Percentiles rank a stretch among this genome's conserved stretches.
Conservation (phyloP, 2,797 vertebrate genomes). For the Sitta carolinensis region DNA sequence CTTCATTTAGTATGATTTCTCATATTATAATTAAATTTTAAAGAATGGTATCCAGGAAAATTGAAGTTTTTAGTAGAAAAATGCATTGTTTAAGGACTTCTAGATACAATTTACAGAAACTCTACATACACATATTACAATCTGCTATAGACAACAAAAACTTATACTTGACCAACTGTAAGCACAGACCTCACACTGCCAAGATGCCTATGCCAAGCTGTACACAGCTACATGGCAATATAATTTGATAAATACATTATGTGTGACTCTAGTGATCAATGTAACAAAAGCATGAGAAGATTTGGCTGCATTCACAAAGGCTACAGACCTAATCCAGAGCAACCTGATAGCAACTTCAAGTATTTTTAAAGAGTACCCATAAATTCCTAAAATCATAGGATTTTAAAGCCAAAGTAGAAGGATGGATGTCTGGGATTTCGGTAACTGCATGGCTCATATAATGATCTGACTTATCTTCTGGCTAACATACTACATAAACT, state of each 20-base stretch:
- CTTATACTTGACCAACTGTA: not conserved
- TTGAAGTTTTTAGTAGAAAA: not conserved
- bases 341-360: not conserved
- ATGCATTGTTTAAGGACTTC: not conserved
- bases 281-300: not conserved
- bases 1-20: not conserved
- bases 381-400: not conserved
- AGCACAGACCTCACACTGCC: not conserved
- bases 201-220: not conserved
- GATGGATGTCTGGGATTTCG: not conserved
- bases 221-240: not conserved
- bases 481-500: not conserved
- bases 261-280: not conserved
- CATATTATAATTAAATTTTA: not conserved
- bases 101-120: not conserved
- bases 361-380: not conserved
- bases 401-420: not conserved
- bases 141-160: not conserved
- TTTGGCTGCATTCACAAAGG: not conserved
- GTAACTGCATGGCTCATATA: not conserved
- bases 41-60: not conserved
- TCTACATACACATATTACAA: not conserved
- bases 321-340: not conserved
- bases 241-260: not conserved
- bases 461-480: not conserved